phyloP scores from a whole-genome alignment of 2,113 vertebrate genomes.

The Aegithalos caudatus region DNA sequence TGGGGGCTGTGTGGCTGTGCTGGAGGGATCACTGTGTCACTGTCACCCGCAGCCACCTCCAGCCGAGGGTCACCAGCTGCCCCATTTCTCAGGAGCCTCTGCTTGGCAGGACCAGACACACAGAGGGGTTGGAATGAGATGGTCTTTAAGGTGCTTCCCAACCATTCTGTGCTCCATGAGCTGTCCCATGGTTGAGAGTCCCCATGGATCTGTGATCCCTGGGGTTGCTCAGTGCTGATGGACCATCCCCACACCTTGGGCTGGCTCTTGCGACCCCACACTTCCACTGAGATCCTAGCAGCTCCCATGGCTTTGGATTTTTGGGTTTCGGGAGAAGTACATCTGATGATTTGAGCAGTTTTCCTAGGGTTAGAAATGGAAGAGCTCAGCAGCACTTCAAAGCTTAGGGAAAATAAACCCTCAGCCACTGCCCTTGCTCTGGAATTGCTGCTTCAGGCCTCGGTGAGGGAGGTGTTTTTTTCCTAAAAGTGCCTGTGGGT shows the following conservation, averaged over 20 bases:
- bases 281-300: background rate
- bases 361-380: background rate
- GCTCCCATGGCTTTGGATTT: accelerated
- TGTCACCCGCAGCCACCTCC: background rate
- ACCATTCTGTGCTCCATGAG: background rate
- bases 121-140: accelerated
- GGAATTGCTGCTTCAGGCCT: background rate
- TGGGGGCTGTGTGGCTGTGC: background rate
- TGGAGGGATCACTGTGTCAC: background rate
- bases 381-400: background rate
- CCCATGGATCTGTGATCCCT: accelerated
- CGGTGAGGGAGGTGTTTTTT: background rate
- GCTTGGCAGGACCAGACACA: too few species aligned
- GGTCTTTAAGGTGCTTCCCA: background rate
- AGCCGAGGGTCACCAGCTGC: background rate
- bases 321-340: accelerated
- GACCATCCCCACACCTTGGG: background rate
- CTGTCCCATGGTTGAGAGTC: background rate
- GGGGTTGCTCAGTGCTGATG: background rate
- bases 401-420: background rate
- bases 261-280: background rate
- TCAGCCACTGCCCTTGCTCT: background rate
- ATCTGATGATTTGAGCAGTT: background rate
- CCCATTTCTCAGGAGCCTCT: accelerated
- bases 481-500: background rate